phyloP scores from a whole-genome alignment of 2,113 vertebrate genomes.

The Petrocephalus zakoni region DNA sequence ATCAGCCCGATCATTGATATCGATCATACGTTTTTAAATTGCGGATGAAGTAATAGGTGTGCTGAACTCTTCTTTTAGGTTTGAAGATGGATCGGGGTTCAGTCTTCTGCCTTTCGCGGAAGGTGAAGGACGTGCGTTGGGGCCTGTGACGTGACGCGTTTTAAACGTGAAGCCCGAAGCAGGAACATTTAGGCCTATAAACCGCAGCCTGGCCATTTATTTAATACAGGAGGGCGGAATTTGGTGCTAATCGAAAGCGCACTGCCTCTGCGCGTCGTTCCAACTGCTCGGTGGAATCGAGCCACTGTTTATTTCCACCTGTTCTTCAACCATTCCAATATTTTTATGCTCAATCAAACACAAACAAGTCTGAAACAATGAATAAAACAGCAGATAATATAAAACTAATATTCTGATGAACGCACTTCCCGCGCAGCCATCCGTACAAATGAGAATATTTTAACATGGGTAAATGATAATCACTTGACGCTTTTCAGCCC shows the following conservation, averaged over 20 bases:
- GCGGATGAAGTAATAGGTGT: not conserved
- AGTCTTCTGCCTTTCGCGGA: not conserved
- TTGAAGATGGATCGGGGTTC: not conserved
- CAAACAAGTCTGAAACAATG: not conserved
- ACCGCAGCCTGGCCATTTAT: not conserved
- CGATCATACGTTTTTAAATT: slow-evolving; percentile 3
- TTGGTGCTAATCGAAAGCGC: not conserved
- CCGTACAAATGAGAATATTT: not conserved
- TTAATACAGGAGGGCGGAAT: not conserved
- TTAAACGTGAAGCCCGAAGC: not conserved
- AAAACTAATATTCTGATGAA: not conserved
- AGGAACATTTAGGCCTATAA: not conserved
- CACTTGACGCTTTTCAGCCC: not conserved
- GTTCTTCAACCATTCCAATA: not conserved
- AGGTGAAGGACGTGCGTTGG: not conserved
- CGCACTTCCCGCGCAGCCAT: not conserved
- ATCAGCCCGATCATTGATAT: not conserved
- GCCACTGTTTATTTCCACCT: not conserved
- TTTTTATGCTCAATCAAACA: not conserved
- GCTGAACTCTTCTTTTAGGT: not conserved
- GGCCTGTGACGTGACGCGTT: not conserved
- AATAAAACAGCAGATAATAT: not conserved
- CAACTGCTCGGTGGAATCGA: not conserved
- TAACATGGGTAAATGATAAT: not conserved
- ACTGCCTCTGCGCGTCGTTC: not conserved